Evolutionary conservation across 2,888 invertebrate genomes (phyloP), one percentile per base, ranked within the genome.

Genomic region (Oxytorus armatus): DNA sequence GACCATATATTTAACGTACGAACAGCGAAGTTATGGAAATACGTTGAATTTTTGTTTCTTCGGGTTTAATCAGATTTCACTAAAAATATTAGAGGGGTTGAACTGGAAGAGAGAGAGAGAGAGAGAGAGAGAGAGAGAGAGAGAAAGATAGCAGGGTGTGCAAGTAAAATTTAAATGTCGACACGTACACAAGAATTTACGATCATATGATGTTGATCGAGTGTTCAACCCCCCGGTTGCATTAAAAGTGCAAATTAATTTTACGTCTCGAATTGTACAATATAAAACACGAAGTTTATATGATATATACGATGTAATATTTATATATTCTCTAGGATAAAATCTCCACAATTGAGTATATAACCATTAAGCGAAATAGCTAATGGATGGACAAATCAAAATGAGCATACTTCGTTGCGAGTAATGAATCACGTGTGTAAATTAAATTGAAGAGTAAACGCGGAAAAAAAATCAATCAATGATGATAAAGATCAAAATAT

Each of bases 151-250:
- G 11, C 18, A 53, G 44, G 3, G 51, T 59, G 16, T 59, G 66
- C 57, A 72, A 49, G 63, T 57, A 36, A 59, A 75, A 79, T 79
- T 59, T 70, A 70, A 79, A 75, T 79, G 79, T 75, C 75, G 75
- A 75, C 79, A 70, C 70, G 75, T 75, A 65, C 51, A 59, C 51
- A 66, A 75, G 53, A 75, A 79, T 79, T 63, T 75, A 79, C 36
- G 57, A 65, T 42, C 57, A 75, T 36, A 57, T 36, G 65, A 75
- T 65, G 65, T 29, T 79, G 79, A 79, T 79, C 57, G 74, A 79
- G 79, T 65, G 69, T 25, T 42, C 69, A 16, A 21, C 39, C 75
- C 14, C 33, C 42, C 18, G 36, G 18, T 14, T 57, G 57, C 29
- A 57, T 57, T 63, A 74, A 61, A 55, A 74, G 47, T 29, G 53